Base-by-base conservation (phyloP, 2,888 invertebrate species). In the Microplitis manilae region DNA sequence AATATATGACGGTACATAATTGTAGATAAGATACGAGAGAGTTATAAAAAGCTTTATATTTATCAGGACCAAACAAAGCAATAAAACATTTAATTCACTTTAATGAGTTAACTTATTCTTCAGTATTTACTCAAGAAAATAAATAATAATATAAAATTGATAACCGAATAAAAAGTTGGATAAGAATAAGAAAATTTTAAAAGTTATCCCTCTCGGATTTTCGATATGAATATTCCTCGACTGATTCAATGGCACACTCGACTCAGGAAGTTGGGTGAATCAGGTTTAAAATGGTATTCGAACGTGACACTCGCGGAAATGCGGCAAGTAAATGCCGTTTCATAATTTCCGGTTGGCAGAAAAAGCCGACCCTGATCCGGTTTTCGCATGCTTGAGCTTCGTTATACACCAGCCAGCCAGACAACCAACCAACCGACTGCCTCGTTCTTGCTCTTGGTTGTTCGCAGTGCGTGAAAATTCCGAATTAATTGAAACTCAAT, bases 281-380 rank as follows among this genome's bases (percentile, higher is more conserved):
- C 76, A 76, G 76, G 76, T 72, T 76, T 69, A 76, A 76, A 62
- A 68, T 73, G 41, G 61, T 68, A 77, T 77, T 68, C 62, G 60
- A 68, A 72, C 68, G 82, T 50, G 50, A 50, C 50, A 50, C 78
- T 79, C 78, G 75, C 85, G 86, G 85, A 86, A 85, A 83, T 80
- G 80, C 79, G 83, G 83, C 84, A 85, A 86, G 85, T 86, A 87
- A 77, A 86, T 83, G 86, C 83, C 83, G 84, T 86, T 87, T 86
- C 83, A 84, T 85, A 85, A 85, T 87, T 86, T 87, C 87, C 87
- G 85, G 82, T 77, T 77, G 81, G 80, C 80, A 81, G 79, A 84
- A 83, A 82, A 81, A 82, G 81, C 82, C 67, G 62, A 73, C 79
- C 76, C 50, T 77, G 73, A 77, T 77, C 76, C 76, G 68, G 68